A percentile compares a stretch with the other conserved stretches of the same genome.
Conservation (phyloP, 2,888 invertebrate species). For the Nymphalis polychloros region DNA sequence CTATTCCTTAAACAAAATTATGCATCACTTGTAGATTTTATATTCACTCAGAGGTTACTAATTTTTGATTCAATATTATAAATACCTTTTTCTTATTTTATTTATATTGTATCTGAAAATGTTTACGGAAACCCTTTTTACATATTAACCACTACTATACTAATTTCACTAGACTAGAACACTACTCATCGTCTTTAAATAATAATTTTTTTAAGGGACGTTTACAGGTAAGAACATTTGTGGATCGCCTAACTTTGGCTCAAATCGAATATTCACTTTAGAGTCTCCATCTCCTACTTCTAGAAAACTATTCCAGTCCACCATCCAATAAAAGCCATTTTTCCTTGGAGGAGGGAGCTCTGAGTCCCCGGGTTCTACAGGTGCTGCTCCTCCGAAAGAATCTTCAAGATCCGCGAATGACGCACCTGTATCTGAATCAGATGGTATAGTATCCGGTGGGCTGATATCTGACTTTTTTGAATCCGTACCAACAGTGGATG, state of each 20-base stretch:
- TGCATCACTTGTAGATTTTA: neutral
- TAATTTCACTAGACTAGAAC: constrained; percentile 45
- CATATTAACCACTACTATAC: neutral
- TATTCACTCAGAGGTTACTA: too few relatives aligned
- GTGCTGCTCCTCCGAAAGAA: constrained; percentile 87
- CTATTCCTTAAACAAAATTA: constrained; percentile 13
- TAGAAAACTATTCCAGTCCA: constrained; percentile 93
- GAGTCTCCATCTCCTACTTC: constrained; percentile 90
- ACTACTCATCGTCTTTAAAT: constrained; percentile 37
- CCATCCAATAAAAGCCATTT: constrained; percentile 91
- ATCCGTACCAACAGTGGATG: constrained; percentile 45
- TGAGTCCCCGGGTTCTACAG: constrained; percentile 81
- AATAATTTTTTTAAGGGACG: constrained; percentile 82
- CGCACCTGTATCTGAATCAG: constrained; percentile 75
- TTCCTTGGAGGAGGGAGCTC: constrained; percentile 84
- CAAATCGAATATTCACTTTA: constrained; percentile 89
- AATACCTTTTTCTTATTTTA: neutral
- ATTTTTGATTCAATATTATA: too few relatives aligned
- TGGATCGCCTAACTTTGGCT: constrained; percentile 90
- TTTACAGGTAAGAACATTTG: constrained; percentile 88
- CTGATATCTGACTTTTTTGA: constrained; percentile 46
- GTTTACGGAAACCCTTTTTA: neutral
- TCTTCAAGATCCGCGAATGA: constrained; percentile 86
- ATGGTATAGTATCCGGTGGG: constrained; percentile 61
- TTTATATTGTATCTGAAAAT: neutral